Evolutionary conservation across 2,797 vertebrate species (phyloP), one percentile per base, ranked within the genome.

Genomic region (Ataeniobius toweri): DNA sequence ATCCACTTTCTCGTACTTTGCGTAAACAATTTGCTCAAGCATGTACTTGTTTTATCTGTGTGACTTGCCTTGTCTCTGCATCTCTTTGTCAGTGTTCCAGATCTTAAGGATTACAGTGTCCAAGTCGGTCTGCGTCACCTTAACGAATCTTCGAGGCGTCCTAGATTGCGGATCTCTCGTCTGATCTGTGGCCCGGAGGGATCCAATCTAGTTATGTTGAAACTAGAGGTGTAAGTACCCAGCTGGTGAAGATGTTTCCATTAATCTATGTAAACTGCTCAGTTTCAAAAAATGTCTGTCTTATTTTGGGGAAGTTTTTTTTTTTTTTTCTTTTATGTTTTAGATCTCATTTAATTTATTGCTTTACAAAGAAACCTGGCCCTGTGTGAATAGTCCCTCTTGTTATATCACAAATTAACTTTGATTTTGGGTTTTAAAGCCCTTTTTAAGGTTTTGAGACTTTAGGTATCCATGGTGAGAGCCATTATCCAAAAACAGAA

Each of bases 41-140:
- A 14, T 65, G 41, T 28, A 2, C 0, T 69, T n/a, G 39, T 28
- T 61, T 59, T 75, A n/a, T n/a, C 28, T 84, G 41, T 78, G 44
- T 73, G 18, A 24, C 13, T 70, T 59, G 73, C 48, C 24, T 71
- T 39, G 16, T 75, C 8, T 51, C 51, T 41, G 44, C 24, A 44
- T 55, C 5, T 65, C 24, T 22, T 85, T 71, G 24, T 71, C 94
- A 98, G 98, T 69, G 96, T 97, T 92, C 97, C 96, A 88, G 97
- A 98, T 83, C 93, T 99, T 74, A 96, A 94, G 86, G 97, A 98
- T 71, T 99, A 98, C 91, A 97, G 96, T 72, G 97, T 97, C 41
- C 98, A 96, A 95, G 96, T 98, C 31, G 98, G 98, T 67, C 95
- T 99, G 36, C 96, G 94, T n/a, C 96, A 97, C 85, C 96, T 99